Percentiles rank a stretch among this genome's conserved stretches.
Evolutionary conservation across 2,888 invertebrate genomes (phyloP).

Genomic region (Ormyrus thymus): DNA sequence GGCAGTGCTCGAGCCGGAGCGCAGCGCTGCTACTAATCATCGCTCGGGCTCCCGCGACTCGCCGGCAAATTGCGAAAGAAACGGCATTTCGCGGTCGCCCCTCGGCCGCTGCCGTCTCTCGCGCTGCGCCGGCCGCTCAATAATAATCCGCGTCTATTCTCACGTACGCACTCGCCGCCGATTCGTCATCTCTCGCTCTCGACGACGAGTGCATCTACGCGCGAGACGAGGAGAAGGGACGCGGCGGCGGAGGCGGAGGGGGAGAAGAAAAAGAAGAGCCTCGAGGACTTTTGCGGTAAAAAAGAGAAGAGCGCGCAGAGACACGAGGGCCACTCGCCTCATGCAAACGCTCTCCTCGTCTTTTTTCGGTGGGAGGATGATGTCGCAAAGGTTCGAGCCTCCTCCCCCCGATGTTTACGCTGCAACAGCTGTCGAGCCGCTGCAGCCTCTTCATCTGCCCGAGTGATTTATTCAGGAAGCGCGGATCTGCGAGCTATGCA

Average conservation of each 20-base stretch:
- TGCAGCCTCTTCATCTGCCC: slow-evolving; percentile 1
- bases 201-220: not conserved
- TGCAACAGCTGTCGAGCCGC: not conserved
- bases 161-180: slow-evolving; percentile 1
- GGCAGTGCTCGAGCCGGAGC: no score
- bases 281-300: slow-evolving; percentile 50
- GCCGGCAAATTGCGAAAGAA: no score
- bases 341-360: not conserved
- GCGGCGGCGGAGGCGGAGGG: not conserved
- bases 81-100: no score
- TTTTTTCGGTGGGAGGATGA: slow-evolving; percentile 1
- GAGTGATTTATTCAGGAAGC: slow-evolving; percentile 32
- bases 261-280: not conserved
- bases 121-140: slow-evolving; percentile 9
- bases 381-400: not conserved
- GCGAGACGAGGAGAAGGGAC: not conserved
- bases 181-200: slow-evolving; percentile 22
- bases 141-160: slow-evolving; percentile 14
- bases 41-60: no score
- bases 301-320: slow-evolving; percentile 1
- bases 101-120: no score
- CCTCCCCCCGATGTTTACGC: not conserved
- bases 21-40: no score
- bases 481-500: not conserved
- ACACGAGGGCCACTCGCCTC: not conserved